Percentiles rank a stretch among this genome's conserved stretches.
phyloP scores from a whole-genome alignment of 2,888 invertebrate genomes.

The Drosophila rubida region DNA sequence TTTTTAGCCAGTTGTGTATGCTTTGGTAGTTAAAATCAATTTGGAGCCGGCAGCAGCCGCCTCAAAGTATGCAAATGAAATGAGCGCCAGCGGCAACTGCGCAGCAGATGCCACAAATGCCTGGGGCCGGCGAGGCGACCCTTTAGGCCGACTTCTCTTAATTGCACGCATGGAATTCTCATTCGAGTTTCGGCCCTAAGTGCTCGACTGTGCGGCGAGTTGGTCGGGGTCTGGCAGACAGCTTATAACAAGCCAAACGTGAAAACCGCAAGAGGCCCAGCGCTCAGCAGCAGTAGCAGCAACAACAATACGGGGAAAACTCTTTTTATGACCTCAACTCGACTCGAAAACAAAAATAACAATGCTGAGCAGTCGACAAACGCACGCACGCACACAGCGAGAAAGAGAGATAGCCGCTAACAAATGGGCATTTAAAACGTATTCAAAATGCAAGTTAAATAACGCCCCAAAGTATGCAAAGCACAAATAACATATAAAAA shows the following conservation, averaged over 20 bases:
- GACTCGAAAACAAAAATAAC: constrained; percentile 5
- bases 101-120: constrained; percentile 45
- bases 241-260: constrained; percentile 56
- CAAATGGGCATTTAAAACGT: constrained; percentile 69
- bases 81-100: constrained; percentile 37
- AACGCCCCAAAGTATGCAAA: constrained; percentile 72
- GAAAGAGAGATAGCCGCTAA: background rate
- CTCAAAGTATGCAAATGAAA: constrained; percentile 70
- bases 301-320: constrained; percentile 24
- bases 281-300: background rate
- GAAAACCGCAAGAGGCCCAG: constrained; percentile 61
- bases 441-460: constrained; percentile 75
- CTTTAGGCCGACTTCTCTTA: constrained; percentile 48
- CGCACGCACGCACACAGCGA: background rate
- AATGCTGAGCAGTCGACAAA: constrained; percentile 20
- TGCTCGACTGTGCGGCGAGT: background rate
- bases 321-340: constrained; percentile 57
- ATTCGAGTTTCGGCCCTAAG: constrained; percentile 8
- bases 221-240: constrained; percentile 3
- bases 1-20: constrained; percentile 35
- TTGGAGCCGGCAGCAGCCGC: constrained; percentile 46
- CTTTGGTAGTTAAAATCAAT: constrained; percentile 55
- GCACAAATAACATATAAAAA: constrained; percentile 69
- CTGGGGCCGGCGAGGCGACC: constrained; percentile 22
- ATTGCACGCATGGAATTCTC: constrained; percentile 62